Conservation (phyloP, 1,140 invertebrate species). For the Drosophila orosa region DNA sequence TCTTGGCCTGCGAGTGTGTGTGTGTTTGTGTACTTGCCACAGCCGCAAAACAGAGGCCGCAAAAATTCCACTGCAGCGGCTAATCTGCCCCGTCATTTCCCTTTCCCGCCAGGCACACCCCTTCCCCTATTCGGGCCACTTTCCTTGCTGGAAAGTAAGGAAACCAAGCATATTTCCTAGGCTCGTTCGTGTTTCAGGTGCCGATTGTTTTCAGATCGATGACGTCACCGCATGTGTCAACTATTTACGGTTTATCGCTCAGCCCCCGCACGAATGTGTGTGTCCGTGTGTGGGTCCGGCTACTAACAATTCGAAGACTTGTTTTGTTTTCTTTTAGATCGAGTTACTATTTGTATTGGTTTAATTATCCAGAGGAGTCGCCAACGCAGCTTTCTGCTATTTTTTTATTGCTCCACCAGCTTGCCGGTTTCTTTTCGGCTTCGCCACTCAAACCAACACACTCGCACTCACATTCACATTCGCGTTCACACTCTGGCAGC, state of each 20-base stretch:
- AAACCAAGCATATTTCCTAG: conserved; percentile 41
- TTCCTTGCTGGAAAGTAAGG: neutral
- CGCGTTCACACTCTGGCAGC: conserved; percentile 1
- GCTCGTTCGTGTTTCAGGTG: conserved; percentile 53
- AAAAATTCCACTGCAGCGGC: conserved; percentile 74
- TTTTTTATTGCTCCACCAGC: conserved; percentile 12
- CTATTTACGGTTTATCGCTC: conserved; percentile 51
- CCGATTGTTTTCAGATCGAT: conserved; percentile 49
- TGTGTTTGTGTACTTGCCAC: conserved; percentile 53
- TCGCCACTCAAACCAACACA: conserved; percentile 12
- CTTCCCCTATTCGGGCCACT: neutral
- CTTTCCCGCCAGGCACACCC: conserved; percentile 4
- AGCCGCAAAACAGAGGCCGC: conserved; percentile 62
- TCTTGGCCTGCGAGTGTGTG: conserved; percentile 17
- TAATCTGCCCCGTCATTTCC: conserved; percentile 48
- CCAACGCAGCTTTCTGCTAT: conserved; percentile 48
- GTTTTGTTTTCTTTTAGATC: conserved; percentile 69
- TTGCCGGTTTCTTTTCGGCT: conserved; percentile 57
- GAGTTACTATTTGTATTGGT: conserved; percentile 68
- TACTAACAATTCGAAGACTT: conserved; percentile 56
- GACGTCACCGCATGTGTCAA: conserved; percentile 69
- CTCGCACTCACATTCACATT: conserved; percentile 5
- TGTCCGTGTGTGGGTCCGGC: conserved; percentile 39
- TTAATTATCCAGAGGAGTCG: conserved; percentile 63
- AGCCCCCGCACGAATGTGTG: conserved; percentile 55